A percentile compares a stretch with the other conserved stretches of the same genome.
phyloP scores from a whole-genome alignment of 2,888 invertebrate species.

The Seira ritae region DNA sequence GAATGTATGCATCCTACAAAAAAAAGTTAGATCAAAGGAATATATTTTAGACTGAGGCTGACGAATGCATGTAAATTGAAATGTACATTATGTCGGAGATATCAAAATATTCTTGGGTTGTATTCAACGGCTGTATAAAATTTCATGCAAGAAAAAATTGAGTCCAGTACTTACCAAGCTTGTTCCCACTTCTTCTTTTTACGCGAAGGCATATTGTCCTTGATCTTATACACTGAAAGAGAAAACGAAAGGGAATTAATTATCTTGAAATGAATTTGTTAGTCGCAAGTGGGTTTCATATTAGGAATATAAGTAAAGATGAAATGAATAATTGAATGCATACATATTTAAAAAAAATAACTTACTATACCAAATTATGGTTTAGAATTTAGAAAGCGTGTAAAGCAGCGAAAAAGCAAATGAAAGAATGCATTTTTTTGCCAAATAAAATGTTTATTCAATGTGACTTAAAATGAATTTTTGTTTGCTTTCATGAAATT shows the following conservation, averaged over 20 bases:
- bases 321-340: background rate
- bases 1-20: no score
- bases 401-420: no score
- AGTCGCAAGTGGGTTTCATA: background rate
- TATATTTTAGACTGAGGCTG: background rate
- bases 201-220: slow-evolving; percentile 96
- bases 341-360: background rate
- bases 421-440: no score
- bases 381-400: no score
- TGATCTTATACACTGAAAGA: slow-evolving; percentile 94
- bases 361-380: no score
- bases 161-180: slow-evolving; percentile 87
- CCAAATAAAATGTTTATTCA: no score
- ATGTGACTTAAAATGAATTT: no score
- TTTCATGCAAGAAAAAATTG: slow-evolving; percentile 13
- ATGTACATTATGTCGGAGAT: background rate
- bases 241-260: slow-evolving; percentile 73
- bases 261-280: background rate
- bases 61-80: background rate
- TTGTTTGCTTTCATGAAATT: no score
- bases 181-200: slow-evolving; percentile 90
- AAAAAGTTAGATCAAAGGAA: no score
- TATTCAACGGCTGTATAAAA: no score
- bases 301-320: background rate
- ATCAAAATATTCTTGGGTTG: no score